Conservation (phyloP, 2,888 invertebrate species). For the Eristalis arbustorum region DNA sequence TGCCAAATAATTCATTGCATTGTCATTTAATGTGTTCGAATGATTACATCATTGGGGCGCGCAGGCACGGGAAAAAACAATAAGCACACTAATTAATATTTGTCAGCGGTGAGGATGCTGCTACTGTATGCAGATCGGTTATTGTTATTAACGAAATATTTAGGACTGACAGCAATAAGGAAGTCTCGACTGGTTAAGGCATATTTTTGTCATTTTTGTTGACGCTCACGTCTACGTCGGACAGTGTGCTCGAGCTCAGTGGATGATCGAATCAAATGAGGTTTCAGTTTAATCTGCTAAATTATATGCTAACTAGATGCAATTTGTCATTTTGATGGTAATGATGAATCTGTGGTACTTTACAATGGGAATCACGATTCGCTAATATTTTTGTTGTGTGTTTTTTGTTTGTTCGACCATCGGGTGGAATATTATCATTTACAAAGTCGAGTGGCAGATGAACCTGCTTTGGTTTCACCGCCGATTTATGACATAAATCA, state of each 20-base stretch:
- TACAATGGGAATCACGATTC: constrained; percentile 34
- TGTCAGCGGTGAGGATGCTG: constrained; percentile 17
- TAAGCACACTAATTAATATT: constrained; percentile 58
- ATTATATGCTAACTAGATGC: constrained; percentile 57
- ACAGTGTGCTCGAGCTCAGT: background rate
- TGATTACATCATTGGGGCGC: constrained; percentile 63
- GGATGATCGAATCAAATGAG: constrained; percentile 45
- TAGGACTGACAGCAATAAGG: constrained; percentile 44
- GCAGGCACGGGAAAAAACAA: constrained; percentile 59
- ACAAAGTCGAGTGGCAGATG: background rate
- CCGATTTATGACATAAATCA: background rate
- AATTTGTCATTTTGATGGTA: constrained; percentile 54
- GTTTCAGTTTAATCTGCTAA: constrained; percentile 42
- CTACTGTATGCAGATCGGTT: constrained; percentile 44
- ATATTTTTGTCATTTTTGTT: constrained; percentile 14
- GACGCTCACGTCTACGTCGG: background rate
- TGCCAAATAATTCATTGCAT: constrained; percentile 56
- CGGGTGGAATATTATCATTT: constrained; percentile 3
- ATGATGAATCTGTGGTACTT: constrained; percentile 11
- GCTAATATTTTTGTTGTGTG: constrained; percentile 11
- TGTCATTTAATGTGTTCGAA: background rate
- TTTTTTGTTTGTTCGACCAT: background rate
- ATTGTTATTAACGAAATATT: constrained; percentile 31
- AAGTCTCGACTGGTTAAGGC: constrained; percentile 39
- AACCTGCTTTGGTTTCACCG: background rate